phyloP scores from a whole-genome alignment of 2,113 vertebrate species.

The Solea senegalensis region DNA sequence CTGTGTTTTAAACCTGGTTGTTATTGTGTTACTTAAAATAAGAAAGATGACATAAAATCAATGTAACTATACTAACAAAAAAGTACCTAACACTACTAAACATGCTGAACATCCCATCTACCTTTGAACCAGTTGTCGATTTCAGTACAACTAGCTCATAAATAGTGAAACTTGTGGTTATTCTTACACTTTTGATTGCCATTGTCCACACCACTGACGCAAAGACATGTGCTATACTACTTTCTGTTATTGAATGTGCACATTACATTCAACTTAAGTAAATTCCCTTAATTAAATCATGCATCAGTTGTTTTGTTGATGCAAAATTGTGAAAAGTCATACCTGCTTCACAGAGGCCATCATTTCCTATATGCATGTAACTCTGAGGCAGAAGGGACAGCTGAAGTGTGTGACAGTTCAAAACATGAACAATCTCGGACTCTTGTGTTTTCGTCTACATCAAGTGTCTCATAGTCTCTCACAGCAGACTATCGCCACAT shows the following conservation, averaged over 20 bases:
- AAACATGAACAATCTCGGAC: conserved; percentile 5
- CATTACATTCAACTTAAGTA: background rate
- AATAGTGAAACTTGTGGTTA: background rate
- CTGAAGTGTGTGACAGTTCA: conserved; percentile 2
- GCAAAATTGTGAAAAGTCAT: too few relatives aligned
- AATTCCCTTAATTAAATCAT: background rate
- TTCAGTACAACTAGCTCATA: background rate
- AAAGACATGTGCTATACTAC: too few relatives aligned
- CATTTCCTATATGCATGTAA: too few relatives aligned
- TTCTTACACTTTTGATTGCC: background rate
- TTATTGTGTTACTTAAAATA: too few relatives aligned
- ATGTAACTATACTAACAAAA: too few relatives aligned
- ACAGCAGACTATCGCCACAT: too few relatives aligned
- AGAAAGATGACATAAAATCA: too few relatives aligned
- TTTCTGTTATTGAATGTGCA: background rate
- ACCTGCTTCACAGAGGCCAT: background rate
- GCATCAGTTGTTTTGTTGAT: background rate
- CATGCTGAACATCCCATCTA: too few relatives aligned
- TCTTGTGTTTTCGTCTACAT: conserved; percentile 8
- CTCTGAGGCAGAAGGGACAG: too few relatives aligned
- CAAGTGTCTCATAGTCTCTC: background rate
- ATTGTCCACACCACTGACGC: conserved; percentile 1
- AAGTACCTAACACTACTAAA: too few relatives aligned
- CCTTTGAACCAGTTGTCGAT: too few relatives aligned
- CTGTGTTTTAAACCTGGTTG: too few relatives aligned